A percentile compares a stretch with the other conserved stretches of the same genome.
Conservation (phyloP, 2,113 vertebrate genomes). For the Tachycineta bicolor region DNA sequence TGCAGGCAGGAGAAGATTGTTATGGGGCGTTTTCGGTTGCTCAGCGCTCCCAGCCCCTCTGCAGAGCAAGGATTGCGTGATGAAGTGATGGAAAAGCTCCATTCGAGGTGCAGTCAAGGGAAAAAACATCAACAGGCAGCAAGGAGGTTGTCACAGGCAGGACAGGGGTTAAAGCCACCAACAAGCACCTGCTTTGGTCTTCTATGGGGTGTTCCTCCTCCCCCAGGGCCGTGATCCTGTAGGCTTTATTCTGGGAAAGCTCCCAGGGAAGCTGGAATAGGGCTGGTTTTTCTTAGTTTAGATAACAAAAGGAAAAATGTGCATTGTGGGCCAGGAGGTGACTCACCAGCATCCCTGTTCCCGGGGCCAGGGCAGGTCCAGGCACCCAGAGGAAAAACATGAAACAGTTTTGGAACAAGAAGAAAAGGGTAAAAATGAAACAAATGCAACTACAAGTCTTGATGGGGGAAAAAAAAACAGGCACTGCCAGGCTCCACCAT, state of each 20-base stretch:
- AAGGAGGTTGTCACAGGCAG: neutral
- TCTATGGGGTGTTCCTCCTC: neutral
- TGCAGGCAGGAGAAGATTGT: neutral
- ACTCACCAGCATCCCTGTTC: conserved; percentile 34
- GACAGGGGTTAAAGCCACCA: neutral
- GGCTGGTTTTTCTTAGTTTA: neutral
- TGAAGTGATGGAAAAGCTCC: neutral
- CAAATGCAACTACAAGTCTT: neutral
- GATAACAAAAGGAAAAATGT: conserved; percentile 29
- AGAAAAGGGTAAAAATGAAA: neutral
- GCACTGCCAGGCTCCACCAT: neutral
- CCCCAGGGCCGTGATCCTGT: neutral
- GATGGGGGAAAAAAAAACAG: neutral
- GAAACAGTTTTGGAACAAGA: neutral
- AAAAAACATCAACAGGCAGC: neutral
- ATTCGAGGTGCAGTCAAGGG: neutral
- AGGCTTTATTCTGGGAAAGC: neutral
- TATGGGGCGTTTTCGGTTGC: neutral
- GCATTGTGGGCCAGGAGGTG: neutral
- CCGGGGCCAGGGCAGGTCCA: neutral
- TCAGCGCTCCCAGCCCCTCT: neutral
- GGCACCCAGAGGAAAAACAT: neutral
- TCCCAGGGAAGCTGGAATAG: neutral
- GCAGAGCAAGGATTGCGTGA: neutral
- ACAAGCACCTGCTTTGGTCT: neutral